Evolutionary conservation across 2,888 invertebrate species (phyloP), one percentile per base, ranked within the genome.

Genomic region (Bellardia bayeri): DNA sequence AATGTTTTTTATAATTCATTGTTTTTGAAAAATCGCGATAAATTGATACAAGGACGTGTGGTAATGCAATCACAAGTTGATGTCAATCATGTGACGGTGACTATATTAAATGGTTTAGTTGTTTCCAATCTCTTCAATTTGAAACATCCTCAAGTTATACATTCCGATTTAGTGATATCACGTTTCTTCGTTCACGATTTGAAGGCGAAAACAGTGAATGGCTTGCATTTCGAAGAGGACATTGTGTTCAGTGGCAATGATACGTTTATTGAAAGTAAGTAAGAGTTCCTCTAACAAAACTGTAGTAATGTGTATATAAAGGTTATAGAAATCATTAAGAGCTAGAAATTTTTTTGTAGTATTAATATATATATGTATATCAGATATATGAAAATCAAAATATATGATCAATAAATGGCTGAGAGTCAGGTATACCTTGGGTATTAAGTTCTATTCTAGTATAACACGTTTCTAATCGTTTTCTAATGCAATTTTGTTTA

Each of bases 11-110:
- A 91, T 64, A 89, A 91, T 45, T 89, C 89, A 1, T 69, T 93
- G 0, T 93, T 92, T 51, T 83, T 93, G 14, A 90, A 85, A 16
- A 89, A 90, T 30, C 93, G 92, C 1, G 92, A 93, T 89, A 86
- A 82, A 5, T 72, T 66, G 0, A 63, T 93, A 11, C 83, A 89
- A 14, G 93, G 93, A 4, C 90, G 91, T 3, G 86, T 93, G 3
- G 90, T 92, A 13, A 30, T 93, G 14, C 92, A 93, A 75, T 88
- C 91, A 0, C 81, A 86, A 5, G 83, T 90, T 0, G 82, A 88
- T 3, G 89, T 93, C 6, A 83, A 72, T 1, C 89, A 90, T 63
- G 79, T 93, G 9, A 68, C 84, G n/a, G 87, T 91, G 0, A 37
- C 85, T 0, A 23, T 89, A n/a, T 85, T 93, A 13, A 93, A 93